Percentiles rank a stretch among this genome's conserved stretches.
phyloP scores from a whole-genome alignment of 1,140 invertebrate genomes.

The Probaryconus sp. region DNA sequence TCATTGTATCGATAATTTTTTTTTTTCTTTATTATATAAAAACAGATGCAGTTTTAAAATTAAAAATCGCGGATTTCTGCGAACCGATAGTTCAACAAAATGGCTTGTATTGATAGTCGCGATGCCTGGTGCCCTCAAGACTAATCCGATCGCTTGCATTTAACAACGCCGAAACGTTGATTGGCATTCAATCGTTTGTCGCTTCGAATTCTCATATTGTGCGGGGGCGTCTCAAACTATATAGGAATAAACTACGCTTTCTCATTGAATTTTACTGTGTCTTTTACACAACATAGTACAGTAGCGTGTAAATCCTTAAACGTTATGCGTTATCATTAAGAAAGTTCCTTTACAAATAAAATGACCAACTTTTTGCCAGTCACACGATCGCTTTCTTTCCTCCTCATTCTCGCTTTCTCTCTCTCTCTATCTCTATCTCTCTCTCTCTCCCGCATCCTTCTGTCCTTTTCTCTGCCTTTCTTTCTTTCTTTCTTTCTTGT shows the following conservation, averaged over 20 bases:
- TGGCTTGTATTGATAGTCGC: slow-evolving; percentile 4
- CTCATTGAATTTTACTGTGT: slow-evolving; percentile 68
- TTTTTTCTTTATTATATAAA: too few relatives aligned
- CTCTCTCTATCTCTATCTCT: too few relatives aligned
- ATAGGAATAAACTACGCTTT: slow-evolving; percentile 72
- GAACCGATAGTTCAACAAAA: too few relatives aligned
- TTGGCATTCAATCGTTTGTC: slow-evolving; percentile 30
- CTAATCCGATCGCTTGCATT: too few relatives aligned
- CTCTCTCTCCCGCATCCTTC: too few relatives aligned
- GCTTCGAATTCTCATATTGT: slow-evolving; percentile 40
- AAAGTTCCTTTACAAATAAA: slow-evolving; percentile 71
- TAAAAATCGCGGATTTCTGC: too few relatives aligned
- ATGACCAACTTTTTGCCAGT: slow-evolving; percentile 46
- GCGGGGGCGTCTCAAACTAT: slow-evolving; percentile 63
- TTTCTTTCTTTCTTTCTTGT: slow-evolving; percentile 6
- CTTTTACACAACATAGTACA: slow-evolving; percentile 72
- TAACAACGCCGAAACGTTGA: too few relatives aligned
- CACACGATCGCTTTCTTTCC: too few relatives aligned
- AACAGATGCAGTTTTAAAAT: neutral
- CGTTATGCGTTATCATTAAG: slow-evolving; percentile 64
- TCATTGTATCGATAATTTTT: too few relatives aligned
- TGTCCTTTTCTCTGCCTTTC: neutral
- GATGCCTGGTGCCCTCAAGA: too few relatives aligned
- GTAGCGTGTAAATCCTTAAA: slow-evolving; percentile 71
- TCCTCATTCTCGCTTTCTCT: too few relatives aligned